These are phyloP conservation scores for Nymphicus hollandicus DNA, from an alignment of 2,113 vertebrate genomes.

Conservation along the genomic window DNA sequence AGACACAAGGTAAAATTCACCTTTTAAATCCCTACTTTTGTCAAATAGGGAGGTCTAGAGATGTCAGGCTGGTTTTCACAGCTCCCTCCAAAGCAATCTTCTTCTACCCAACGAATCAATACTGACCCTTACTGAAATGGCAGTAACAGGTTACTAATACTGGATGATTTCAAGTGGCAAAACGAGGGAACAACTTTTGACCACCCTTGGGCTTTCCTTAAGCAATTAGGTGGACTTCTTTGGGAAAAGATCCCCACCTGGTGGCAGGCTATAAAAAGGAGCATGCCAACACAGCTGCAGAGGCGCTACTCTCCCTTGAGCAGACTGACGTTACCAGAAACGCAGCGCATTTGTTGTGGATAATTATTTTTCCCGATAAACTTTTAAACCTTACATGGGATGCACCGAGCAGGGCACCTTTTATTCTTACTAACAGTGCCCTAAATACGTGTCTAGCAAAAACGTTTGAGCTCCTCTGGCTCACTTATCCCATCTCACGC, in stretches of 20 bases:
- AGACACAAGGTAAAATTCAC: not conserved
- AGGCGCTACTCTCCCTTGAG: not conserved
- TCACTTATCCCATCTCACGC: fast-evolving
- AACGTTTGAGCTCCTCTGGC: not conserved
- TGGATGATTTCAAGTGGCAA: not conserved
- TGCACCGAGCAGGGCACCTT: not conserved
- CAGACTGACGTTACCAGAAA: not conserved
- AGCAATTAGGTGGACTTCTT: not conserved
- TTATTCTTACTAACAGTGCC: not conserved
- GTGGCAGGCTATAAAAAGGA: conserved; percentile 18
- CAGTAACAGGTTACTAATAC: not conserved
- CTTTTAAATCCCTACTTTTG: not conserved
- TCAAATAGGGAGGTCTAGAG: not conserved
- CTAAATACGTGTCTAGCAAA: not conserved
- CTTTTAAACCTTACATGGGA: not conserved
- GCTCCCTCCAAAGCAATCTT: not conserved
- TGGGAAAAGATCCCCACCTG: conserved; percentile 65
- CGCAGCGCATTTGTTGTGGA: fast-evolving
- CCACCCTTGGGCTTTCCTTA: not conserved
- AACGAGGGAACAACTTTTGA: not conserved
- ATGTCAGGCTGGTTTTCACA: not conserved
- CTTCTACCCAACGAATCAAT: fast-evolving
- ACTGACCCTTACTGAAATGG: not conserved
- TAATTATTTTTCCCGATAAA: not conserved
- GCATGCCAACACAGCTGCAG: not conserved